A percentile compares a stretch with the other conserved stretches of the same genome.
Evolutionary conservation across 1,140 invertebrate genomes (phyloP).

Genomic region (Stegodyphus dumicola): DNA sequence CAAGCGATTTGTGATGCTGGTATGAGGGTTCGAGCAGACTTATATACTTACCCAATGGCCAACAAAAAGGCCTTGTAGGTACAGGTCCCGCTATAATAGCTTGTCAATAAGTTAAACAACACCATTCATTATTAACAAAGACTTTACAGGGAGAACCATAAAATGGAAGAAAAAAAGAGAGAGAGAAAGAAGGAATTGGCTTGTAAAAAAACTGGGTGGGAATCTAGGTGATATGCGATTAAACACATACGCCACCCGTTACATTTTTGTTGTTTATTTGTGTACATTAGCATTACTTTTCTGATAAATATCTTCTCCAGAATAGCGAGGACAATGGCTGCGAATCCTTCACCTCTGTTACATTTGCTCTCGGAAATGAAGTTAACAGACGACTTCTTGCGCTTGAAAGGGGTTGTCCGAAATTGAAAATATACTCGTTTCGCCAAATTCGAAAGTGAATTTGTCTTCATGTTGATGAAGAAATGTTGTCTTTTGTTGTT

Average conservation of each 20-base stretch:
- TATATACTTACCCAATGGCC: slow-evolving; percentile 24
- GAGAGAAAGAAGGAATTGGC: neutral
- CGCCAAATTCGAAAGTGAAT: too few species aligned
- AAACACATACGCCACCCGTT: neutral
- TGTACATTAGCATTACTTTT: neutral
- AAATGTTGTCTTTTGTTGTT: too few species aligned
- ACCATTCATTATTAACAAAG: slow-evolving; percentile 36
- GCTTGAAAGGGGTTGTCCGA: neutral
- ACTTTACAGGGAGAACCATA: neutral
- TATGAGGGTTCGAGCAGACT: neutral
- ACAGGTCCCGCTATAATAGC: slow-evolving; percentile 16
- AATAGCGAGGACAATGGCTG: slow-evolving; percentile 9
- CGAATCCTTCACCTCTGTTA: slow-evolving; percentile 40
- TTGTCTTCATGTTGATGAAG: too few species aligned
- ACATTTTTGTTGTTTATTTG: slow-evolving; percentile 34
- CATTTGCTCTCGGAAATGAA: neutral
- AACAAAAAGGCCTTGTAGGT: slow-evolving; percentile 46
- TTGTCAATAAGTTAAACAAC: slow-evolving; percentile 24
- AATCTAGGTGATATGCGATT: slow-evolving; percentile 38
- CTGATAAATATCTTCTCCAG: slow-evolving; percentile 47
- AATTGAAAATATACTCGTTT: neutral
- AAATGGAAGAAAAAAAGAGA: slow-evolving; percentile 2
- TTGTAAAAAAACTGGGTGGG: slow-evolving; percentile 25
- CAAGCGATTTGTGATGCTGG: neutral
- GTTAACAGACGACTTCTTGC: neutral